Percentiles rank a stretch among this genome's conserved stretches.
These are phyloP conservation scores for Sinonovacula constricta DNA, from an alignment of 1,140 invertebrate genomes.

Conservation along the genomic window DNA sequence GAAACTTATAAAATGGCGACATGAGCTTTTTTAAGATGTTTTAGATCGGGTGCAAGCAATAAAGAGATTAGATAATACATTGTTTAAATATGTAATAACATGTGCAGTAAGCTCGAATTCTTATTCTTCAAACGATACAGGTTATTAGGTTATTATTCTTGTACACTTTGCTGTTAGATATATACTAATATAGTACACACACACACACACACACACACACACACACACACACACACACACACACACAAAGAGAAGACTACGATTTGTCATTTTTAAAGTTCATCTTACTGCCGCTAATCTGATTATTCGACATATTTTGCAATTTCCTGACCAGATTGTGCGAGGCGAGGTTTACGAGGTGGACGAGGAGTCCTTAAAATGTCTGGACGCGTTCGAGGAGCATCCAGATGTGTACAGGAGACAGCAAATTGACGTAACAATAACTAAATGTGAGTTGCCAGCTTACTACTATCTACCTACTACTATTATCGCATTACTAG, in stretches of 20 bases:
- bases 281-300: not conserved
- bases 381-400: constrained; percentile 90
- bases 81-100: too few species aligned
- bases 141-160: too few species aligned
- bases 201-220: not conserved
- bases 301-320: not conserved
- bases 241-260: not conserved
- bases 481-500: too few species aligned
- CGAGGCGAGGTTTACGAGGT: constrained; percentile 92
- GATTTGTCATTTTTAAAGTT: not conserved
- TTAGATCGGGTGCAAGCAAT: too few species aligned
- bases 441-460: too few species aligned
- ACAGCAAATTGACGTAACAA: constrained; percentile 37
- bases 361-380: constrained; percentile 87
- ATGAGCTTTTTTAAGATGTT: not conserved
- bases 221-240: not conserved
- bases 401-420: constrained; percentile 84
- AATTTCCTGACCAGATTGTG: constrained; percentile 82
- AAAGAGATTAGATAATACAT: too few species aligned
- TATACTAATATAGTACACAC: not conserved
- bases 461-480: too few species aligned
- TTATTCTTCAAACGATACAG: too few species aligned
- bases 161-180: too few species aligned
- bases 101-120: too few species aligned
- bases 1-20: not conserved